Base-by-base conservation (phyloP, 2,888 invertebrate species). In the Acrobasis repandana region DNA sequence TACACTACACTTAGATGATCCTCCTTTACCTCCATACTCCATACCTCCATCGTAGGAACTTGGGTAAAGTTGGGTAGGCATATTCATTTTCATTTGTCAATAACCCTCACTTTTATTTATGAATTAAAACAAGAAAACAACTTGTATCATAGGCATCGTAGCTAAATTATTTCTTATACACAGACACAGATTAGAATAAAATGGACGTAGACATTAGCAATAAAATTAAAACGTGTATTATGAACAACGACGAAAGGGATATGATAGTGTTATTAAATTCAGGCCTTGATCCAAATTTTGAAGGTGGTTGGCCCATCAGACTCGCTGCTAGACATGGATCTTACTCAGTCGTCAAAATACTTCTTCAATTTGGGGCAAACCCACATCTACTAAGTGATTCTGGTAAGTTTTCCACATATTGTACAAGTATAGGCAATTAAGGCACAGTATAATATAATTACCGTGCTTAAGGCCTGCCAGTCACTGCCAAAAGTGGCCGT, bases 271-370 rank as follows among this genome's bases (percentile, higher is more conserved):
- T 83, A 56, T 73, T 92, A 60, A 80, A 72, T 52, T 70, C 71
- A 48, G 90, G 90, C 18, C 76, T 90, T 62, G 86, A 91, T 65
- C 88, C 90, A 43, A 89, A 92, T 68, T 79, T 77, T 62, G 86
- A 82, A 74, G 82, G 86, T 20, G 92, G 91, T 50, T 92, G 90
- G 90, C 86, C 87, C n/a, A 80, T 92, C 16, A 76, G 91, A 68
- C 66, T 88, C 63, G 90, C 91, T 48, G 90, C 92, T 61, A 80
- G 91, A 16, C 75, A 82, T 63, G 92, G 91, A 18, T 77, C 75
- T 60, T 77, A 73, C 63, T 68, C 68, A 14, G 78, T 88, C 62
- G 91, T 90, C 9, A 85, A 82, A 73, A 67, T 69, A 33, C 75
- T 92, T 51, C 70, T 90, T 47, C 84, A 82, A 66, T 82, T 79